A percentile compares a stretch with the other conserved stretches of the same genome.
phyloP scores from a whole-genome alignment of 2,888 invertebrate genomes.

The Drosophila paranaensis region DNA sequence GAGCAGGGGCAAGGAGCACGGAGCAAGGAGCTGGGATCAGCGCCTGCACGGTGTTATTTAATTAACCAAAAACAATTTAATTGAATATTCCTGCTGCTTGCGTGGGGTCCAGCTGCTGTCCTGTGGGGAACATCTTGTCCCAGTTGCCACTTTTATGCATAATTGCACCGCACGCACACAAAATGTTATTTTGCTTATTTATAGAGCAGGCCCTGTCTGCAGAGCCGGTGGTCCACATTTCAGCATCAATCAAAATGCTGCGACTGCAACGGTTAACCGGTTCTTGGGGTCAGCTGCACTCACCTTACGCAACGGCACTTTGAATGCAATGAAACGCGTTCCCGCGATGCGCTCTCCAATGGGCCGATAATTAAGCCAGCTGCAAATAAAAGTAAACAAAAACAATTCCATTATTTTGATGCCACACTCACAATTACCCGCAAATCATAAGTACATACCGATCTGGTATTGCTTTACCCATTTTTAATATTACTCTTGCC shows the following conservation, averaged over 20 bases:
- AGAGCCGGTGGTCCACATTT: conserved; percentile 48
- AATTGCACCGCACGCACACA: conserved; percentile 60
- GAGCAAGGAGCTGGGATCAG: conserved; percentile 26
- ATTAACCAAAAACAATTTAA: conserved; percentile 83
- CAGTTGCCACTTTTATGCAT: conserved; percentile 80
- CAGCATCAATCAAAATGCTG: conserved; percentile 68
- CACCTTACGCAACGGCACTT: conserved; percentile 86
- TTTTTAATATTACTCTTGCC: conserved; percentile 1
- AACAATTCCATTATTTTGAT: not conserved
- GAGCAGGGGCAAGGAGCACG: conserved; percentile 21
- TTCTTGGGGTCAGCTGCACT: conserved; percentile 71
- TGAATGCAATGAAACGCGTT: conserved; percentile 87
- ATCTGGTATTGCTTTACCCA: conserved; percentile 67
- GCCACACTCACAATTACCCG: not conserved
- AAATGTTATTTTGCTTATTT: conserved; percentile 74
- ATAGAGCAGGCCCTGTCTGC: conserved; percentile 54
- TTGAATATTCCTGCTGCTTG: conserved; percentile 74
- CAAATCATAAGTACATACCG: conserved; percentile 45
- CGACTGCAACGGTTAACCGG: conserved; percentile 48
- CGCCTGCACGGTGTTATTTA: conserved; percentile 73
- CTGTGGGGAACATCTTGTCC: conserved; percentile 42
- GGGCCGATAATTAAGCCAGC: conserved; percentile 84
- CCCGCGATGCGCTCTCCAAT: conserved; percentile 86
- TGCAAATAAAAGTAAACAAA: conserved; percentile 56
- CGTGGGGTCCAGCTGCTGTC: conserved; percentile 58